phyloP scores from a whole-genome alignment of 2,888 invertebrate species.

The Plebejus argus region DNA sequence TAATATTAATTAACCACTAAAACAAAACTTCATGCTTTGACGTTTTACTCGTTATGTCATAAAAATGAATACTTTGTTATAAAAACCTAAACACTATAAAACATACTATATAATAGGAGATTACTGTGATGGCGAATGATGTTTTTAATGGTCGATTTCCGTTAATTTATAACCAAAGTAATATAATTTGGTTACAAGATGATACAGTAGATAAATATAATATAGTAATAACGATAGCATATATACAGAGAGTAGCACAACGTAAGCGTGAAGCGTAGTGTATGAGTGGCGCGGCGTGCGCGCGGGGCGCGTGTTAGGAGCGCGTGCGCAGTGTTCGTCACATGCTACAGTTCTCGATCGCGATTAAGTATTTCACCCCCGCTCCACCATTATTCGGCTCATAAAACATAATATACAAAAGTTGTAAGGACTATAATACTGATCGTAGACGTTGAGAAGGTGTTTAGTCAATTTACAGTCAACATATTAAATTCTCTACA shows the following conservation, averaged over 20 bases:
- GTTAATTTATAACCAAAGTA: slow-evolving; percentile 51
- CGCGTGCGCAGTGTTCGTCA: slow-evolving; percentile 37
- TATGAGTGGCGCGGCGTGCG: slow-evolving; percentile 51
- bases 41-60: neutral
- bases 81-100: slow-evolving; percentile 11
- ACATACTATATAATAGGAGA: slow-evolving; percentile 22
- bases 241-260: slow-evolving; percentile 59
- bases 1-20: neutral
- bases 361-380: slow-evolving; percentile 36
- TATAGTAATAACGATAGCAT: slow-evolving; percentile 44
- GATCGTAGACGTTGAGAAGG: neutral
- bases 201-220: slow-evolving; percentile 43
- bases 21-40: slow-evolving; percentile 21
- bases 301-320: slow-evolving; percentile 52
- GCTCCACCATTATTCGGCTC: slow-evolving; percentile 33
- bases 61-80: neutral
- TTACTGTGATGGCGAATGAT: slow-evolving; percentile 17
- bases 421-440: neutral
- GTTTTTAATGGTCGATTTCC: slow-evolving; percentile 32
- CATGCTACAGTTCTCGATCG: slow-evolving; percentile 38
- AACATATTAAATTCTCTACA: neutral
- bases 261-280: slow-evolving; percentile 56
- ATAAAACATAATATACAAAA: neutral
- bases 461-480: neutral
- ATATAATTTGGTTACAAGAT: slow-evolving; percentile 57